Conservation (phyloP, 2,888 invertebrate species). For the Peribatodes rhomboidaria region DNA sequence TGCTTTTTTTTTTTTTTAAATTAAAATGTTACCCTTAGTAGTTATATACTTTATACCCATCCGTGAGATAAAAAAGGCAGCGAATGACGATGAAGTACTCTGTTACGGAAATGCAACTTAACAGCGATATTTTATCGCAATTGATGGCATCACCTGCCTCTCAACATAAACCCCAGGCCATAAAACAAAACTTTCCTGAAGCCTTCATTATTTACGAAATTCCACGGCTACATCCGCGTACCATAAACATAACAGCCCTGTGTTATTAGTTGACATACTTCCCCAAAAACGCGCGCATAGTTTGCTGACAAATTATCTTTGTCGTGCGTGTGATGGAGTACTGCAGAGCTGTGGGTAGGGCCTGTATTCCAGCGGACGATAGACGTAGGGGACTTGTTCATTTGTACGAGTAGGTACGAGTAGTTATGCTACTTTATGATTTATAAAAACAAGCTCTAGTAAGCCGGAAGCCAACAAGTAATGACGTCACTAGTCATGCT, state of each 20-base stretch:
- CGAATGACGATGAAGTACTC: no score
- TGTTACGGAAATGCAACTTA: neutral
- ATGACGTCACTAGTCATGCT: no score
- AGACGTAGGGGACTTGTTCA: neutral
- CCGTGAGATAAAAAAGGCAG: no score
- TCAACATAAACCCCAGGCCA: neutral
- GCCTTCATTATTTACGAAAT: conserved; percentile 32
- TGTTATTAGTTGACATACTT: conserved; percentile 40
- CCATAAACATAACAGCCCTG: conserved; percentile 36
- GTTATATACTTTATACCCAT: no score
- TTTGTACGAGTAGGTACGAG: no score
- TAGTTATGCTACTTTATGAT: neutral
- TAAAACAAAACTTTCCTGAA: conserved; percentile 30
- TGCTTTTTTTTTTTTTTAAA: no score
- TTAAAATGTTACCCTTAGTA: no score
- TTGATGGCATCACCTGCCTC: conserved; percentile 5
- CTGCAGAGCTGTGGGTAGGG: conserved; percentile 2
- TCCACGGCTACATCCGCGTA: conserved; percentile 28
- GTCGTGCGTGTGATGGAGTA: conserved; percentile 31
- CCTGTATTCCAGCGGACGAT: neutral
- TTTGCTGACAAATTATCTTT: conserved; percentile 41
- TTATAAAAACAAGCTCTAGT: no score
- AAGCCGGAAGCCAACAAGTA: no score
- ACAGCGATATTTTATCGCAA: conserved; percentile 6
- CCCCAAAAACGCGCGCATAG: conserved; percentile 39